Percentiles rank a stretch among this genome's conserved stretches.
Evolutionary conservation across 2,888 invertebrate species (phyloP).

Genomic region (Imbricaverruca yamaguchii): DNA sequence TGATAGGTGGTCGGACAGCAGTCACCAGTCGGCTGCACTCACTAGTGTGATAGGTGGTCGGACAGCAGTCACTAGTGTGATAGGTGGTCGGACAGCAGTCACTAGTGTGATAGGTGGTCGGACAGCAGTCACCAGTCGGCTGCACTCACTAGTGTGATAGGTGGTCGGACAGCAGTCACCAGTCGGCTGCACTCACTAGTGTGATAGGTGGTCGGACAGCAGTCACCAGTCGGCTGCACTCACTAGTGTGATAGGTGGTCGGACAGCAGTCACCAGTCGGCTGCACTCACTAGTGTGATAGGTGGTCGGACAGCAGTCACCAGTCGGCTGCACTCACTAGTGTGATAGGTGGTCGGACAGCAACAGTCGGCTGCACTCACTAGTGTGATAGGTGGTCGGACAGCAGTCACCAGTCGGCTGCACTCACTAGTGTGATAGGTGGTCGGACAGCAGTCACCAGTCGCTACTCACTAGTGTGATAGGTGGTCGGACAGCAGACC

Average conservation of each 20-base stretch:
- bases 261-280: constrained; percentile 55
- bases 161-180: constrained; percentile 67
- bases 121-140: constrained; percentile 51
- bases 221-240: constrained; percentile 34
- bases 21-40: constrained; percentile 36
- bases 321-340: constrained; percentile 39
- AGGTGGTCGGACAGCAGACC: constrained; percentile 83
- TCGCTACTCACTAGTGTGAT: constrained; percentile 53
- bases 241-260: constrained; percentile 68
- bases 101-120: constrained; percentile 73
- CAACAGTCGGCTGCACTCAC: constrained; percentile 40
- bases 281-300: constrained; percentile 58
- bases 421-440: constrained; percentile 63
- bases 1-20: constrained; percentile 87
- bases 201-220: constrained; percentile 88
- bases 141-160: constrained; percentile 58
- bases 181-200: constrained; percentile 40
- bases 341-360: constrained; percentile 86
- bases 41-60: constrained; percentile 73
- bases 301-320: constrained; percentile 67
- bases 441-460: constrained; percentile 61
- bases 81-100: constrained; percentile 34
- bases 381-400: constrained; percentile 77
- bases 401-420: constrained; percentile 47
- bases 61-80: too few relatives aligned